Base-by-base conservation (phyloP, 2,888 invertebrate genomes). In the Andrena dorsata region DNA sequence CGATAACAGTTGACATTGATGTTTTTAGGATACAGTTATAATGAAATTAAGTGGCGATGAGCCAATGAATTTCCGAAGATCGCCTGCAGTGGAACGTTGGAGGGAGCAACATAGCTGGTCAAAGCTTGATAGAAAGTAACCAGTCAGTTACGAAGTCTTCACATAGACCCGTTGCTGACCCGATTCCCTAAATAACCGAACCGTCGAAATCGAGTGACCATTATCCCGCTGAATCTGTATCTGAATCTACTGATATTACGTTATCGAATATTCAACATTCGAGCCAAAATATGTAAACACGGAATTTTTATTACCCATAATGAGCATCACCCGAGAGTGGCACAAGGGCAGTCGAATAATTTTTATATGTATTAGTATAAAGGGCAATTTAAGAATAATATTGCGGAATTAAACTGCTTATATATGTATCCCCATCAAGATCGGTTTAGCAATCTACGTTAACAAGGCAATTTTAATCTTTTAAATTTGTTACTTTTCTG, bases 81-180 rank as follows among this genome's bases (percentile, higher is more conserved):
- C n/a, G 6, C 7, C 2, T 8, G 2, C 10, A 53, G 2, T 10
- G 32, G 61, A 20, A 7, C 61, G 10, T 10, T 28, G 47, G 26
- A 32, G 26, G n/a, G 61, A 66, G 30, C 26, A 63, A 28, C 28
- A 60, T 41, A 30, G 30, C 13, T 28, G 56, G 58, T 53, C 66
- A 51, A 68, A 79, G 82, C 66, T 66, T 53, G 65, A 53, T 91
- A 91, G 91, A 91, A 91, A 91, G 91, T 90, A 86, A 82, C 86
- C 77, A 69, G 72, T 69, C 78, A 82, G 49, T 69, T 83, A 86
- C 82, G 72, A 88, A 87, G 89, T 85, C 86, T 88, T 89, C 84
- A 81, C 75, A 70, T 83, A 88, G 71, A 82, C 75, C 79, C 82
- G 75, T 79, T 88, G 79, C 49, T 83, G 91, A 84, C 91, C 91